These are phyloP conservation scores for Tetanocera ferruginea DNA, from an alignment of 2,888 invertebrate species.

Conservation along the genomic window DNA sequence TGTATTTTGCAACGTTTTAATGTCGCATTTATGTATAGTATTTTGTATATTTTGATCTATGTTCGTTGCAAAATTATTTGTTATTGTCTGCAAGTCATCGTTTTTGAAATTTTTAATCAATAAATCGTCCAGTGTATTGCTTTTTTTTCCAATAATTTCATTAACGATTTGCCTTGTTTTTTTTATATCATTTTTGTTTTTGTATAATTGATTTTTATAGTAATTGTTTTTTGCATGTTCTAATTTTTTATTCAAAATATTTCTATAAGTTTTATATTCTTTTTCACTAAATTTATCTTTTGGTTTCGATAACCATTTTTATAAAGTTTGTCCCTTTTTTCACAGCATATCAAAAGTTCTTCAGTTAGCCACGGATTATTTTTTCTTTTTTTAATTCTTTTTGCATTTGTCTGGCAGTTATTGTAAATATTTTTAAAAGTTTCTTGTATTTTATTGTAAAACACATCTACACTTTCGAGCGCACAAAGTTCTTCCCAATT, in stretches of 20 bases:
- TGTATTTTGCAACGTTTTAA: too few species aligned
- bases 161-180: not conserved
- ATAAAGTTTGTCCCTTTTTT: too few species aligned
- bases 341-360: too few species aligned
- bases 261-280: conserved; percentile 4
- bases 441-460: not conserved
- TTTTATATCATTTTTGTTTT: not conserved
- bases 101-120: not conserved
- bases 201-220: not conserved
- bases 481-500: not conserved
- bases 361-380: not conserved
- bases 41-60: not conserved
- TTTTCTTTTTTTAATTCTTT: not conserved
- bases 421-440: conserved; percentile 16
- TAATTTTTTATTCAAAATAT: not conserved
- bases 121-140: not conserved
- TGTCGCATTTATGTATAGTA: too few species aligned
- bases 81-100: not conserved
- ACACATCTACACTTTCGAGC: not conserved
- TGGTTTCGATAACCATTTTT: not conserved
- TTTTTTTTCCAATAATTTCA: not conserved
- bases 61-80: not conserved
- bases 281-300: not conserved
- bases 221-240: too few species aligned
- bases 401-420: not conserved